Base-by-base conservation (phyloP, 2,888 invertebrate genomes). In the Helleia helle region DNA sequence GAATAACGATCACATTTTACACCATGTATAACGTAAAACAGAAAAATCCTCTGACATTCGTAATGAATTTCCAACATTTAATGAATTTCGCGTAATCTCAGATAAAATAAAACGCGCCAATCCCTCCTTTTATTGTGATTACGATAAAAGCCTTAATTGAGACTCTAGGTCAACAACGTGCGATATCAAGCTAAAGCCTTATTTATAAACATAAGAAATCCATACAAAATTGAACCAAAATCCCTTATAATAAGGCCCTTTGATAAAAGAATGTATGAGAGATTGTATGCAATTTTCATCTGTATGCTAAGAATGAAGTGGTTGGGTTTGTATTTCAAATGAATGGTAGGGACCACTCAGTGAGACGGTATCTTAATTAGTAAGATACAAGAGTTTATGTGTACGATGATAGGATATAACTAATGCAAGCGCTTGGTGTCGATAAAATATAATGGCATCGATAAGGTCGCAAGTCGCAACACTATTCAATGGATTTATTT, bases 71-170 rank as follows among this genome's bases (percentile, higher is more conserved):
- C 6, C 3, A 18, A 4, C 4, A 18, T 4, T 30, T 28, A 30
- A 12, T 34, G 17, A 11, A 9, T 34, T 22, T 12, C 18, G 18
- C 34, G 34, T 22, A 34, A 38, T 7, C 18, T 18, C 15, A 15
- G 52, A 49, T 55, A 54, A 54, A 52, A 45, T 50, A 49, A 55
- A 58, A 58, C 55, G 55, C 55, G 50, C 18, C 48, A 47, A 50
- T 47, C 51, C 44, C 44, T 48, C 52, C 48, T 48, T 53, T 48
- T 52, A 56, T 51, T 55, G 50, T 55, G 60, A 63, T 63, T 59
- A 59, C 54, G 62, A 64, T 63, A 62, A 62, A 54, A 55, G 53
- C 50, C 55, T 49, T 65, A 65, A 67, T 66, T 65, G 62, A 65
- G 60, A 52, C 58, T 59, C 58, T 60, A 59, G 62, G 54, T 58